Evolutionary conservation across 2,113 vertebrate species (phyloP), one percentile per base, ranked within the genome.

Genomic region (Festucalex cinctus): DNA sequence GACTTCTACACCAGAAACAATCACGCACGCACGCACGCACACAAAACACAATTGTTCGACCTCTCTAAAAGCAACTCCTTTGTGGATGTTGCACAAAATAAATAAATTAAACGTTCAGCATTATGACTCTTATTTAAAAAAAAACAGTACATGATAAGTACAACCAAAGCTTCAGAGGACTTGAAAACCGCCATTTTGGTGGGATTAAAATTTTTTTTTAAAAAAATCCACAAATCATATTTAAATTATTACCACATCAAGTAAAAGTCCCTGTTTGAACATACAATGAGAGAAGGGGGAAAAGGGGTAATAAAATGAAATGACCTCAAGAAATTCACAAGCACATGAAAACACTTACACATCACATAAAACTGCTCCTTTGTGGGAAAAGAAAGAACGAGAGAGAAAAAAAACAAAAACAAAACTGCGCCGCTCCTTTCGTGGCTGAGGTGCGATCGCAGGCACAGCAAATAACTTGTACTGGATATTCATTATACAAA

Each of bases 281-380:
- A 35, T 84, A 88, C 75, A 86, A 79, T 79, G 46, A 74, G 76
- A n/a, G 70, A 75, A 65, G 72, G 74, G 71, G 76, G 75, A 78
- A 90, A 83, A 87, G 63, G 78, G 72, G 64, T 62, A 56, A 9
- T 22, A 74, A 75, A 76, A 73, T 66, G 71, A 86, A 88, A 91
- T 83, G 89, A 90, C 80, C 83, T 88, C 85, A 88, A 90, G 78
- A 91, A 91, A 84, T 90, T 90, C 85, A 93, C 91, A 86, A 92
- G 88, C 90, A 93, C 91, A 79, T 89, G 89, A 86, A 86, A 85
- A 93, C 90, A 89, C 80, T 85, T 89, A 92, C 77, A 89, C 78
- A 86, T 88, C 79, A 91, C 91, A 90, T 89, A 87, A 82, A 89
- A 90, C 53, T 28, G 32, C 77, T 88, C 68, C 69, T 71, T 78